Evolutionary conservation across 2,888 invertebrate species (phyloP), one percentile per base, ranked within the genome.

Genomic region (Eilema sororculum): DNA sequence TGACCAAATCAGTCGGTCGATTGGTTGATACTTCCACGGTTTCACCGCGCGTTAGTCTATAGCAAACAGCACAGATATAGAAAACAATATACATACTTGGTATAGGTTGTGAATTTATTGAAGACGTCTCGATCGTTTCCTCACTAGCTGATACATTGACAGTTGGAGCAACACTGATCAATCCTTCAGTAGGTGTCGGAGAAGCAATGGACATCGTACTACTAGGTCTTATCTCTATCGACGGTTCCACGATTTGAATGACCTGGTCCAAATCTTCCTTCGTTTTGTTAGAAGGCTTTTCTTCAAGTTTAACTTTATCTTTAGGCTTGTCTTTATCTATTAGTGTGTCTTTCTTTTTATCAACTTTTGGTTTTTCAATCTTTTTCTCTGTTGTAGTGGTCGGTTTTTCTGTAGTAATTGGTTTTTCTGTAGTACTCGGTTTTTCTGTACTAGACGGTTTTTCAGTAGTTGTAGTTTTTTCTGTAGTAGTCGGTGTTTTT

Each of bases 161-260:
- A 0, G 82, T 74, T 3, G 91, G 87, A 0, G 85, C 85, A 56
- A 89, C 86, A 46, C 82, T 82, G 3, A 88, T 77, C 5, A 94
- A 71, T 0, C 92, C 93, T 22, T 91, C 91, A 2, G 93, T 93
- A 0, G 95, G 93, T n/a, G 94, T 93, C 0, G 94, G 88, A 24
- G 75, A 57, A 82, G 85, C 90, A 77, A 74, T 84, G 71, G 87
- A 84, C 3, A 75, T 57, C 0, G 75, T 77, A 68, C 84, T 71
- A 28, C 80, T 76, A 0, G 86, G 59, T 69, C 82, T 84, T 10
- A 80, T 77, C 64, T 92, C 90, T 66, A 92, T 87, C 0, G 95
- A 94, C 0, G 94, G 84, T 79, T 93, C 88, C 57, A 94, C 84
- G 0, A 90, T 82, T 41, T 92, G 88, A 72, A 94, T 86, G 0